A percentile compares a stretch with the other conserved stretches of the same genome.
phyloP scores from a whole-genome alignment of 2,888 invertebrate genomes.

The Ormyrus thymus region DNA sequence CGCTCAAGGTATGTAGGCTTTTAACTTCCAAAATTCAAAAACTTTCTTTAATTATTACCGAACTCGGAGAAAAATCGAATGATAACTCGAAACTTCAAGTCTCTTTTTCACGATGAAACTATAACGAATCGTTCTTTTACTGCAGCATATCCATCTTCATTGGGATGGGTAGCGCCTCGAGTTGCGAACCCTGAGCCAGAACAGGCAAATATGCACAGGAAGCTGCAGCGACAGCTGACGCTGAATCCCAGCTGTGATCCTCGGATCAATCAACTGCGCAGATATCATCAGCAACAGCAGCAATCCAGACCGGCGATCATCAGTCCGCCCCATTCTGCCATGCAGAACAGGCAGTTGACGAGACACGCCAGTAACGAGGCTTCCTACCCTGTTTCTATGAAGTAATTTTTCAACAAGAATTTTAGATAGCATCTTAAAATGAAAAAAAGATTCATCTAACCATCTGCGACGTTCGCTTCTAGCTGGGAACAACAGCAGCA shows the following conservation, averaged over 20 bases:
- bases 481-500: conserved; percentile 68
- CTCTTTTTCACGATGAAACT: no score
- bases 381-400: conserved; percentile 23
- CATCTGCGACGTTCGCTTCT: neutral
- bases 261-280: conserved; percentile 77
- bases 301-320: conserved; percentile 58
- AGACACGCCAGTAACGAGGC: conserved; percentile 69
- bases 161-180: conserved; percentile 69
- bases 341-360: conserved; percentile 67
- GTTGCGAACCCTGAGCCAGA: conserved; percentile 66
- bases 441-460: neutral
- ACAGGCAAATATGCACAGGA: conserved; percentile 83
- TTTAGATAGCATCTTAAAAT: neutral
- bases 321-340: conserved; percentile 61
- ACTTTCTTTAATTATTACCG: neutral
- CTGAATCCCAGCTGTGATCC: conserved; percentile 89
- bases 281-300: conserved; percentile 64
- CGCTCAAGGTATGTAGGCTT: conserved; percentile 60
- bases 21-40: neutral
- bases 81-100: no score
- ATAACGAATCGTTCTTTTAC: no score
- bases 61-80: no score
- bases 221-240: conserved; percentile 87
- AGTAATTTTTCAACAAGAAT: conserved; percentile 5
- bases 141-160: conserved; percentile 63